phyloP scores from a whole-genome alignment of 2,113 vertebrate species.

The Vulpes lagopus region DNA sequence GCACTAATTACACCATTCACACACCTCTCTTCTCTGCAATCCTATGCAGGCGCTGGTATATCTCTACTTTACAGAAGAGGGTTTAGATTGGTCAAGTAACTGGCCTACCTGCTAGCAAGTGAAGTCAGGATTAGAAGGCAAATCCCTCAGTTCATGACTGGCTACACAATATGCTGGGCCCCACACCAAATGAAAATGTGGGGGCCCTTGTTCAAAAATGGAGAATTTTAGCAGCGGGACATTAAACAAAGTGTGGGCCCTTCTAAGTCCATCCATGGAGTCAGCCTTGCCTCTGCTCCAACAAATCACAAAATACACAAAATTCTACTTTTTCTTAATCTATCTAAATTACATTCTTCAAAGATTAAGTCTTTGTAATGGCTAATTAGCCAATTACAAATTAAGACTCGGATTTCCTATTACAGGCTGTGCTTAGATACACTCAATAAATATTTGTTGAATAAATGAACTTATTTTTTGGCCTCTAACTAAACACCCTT shows the following conservation, averaged over 20 bases:
- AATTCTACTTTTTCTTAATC: neutral
- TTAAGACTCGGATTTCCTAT: neutral
- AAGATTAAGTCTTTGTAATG: conserved; percentile 3
- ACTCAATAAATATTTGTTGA: conserved; percentile 42
- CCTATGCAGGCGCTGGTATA: neutral
- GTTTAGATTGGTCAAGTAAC: neutral
- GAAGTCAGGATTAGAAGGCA: neutral
- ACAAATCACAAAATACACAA: neutral
- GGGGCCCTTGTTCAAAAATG: neutral
- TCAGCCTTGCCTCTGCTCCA: neutral
- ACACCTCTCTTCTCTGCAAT: neutral
- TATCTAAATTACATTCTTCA: neutral
- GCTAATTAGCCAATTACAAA: conserved; percentile 28
- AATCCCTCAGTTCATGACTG: neutral
- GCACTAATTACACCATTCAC: neutral
- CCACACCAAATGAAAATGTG: neutral
- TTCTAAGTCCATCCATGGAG: neutral
- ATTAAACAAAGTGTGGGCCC: neutral
- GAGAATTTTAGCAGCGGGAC: neutral
- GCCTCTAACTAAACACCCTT: neutral
- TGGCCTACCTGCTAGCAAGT: neutral
- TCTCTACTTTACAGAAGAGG: conserved; percentile 32
- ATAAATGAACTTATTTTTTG: conserved; percentile 27
- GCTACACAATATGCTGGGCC: neutral
- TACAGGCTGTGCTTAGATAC: neutral